Evolutionary conservation across 2,797 vertebrate genomes (phyloP).

Genomic region (Chanos chanos): DNA sequence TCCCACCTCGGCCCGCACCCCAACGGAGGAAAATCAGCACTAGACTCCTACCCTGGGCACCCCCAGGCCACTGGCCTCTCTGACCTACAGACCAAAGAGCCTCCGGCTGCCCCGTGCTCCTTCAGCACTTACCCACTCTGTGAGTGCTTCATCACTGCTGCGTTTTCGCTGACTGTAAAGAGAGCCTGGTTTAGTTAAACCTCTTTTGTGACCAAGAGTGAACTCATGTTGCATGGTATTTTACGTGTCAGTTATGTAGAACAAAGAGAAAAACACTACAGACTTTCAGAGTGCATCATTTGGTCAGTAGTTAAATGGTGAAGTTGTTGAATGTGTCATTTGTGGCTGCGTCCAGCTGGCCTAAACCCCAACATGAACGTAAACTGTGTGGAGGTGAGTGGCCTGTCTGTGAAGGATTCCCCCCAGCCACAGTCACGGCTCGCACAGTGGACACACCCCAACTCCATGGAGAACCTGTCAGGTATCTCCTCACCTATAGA

Average conservation of each 20-base stretch:
- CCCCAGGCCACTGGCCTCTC: slow-evolving; percentile 84
- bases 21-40: slow-evolving; percentile 81
- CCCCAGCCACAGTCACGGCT: slow-evolving; percentile 96
- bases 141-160: slow-evolving; percentile 56
- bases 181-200: neutral
- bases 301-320: too few species aligned
- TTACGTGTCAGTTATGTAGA: too few species aligned
- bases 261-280: too few species aligned
- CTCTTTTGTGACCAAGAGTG: neutral
- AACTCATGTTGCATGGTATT: too few species aligned
- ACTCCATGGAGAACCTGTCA: slow-evolving; percentile 89
- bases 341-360: slow-evolving; percentile 74
- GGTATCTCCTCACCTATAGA: slow-evolving; percentile 91
- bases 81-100: slow-evolving; percentile 99
- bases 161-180: too few species aligned
- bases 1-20: slow-evolving; percentile 87
- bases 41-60: slow-evolving; percentile 88
- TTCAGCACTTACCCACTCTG: slow-evolving; percentile 92
- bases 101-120: slow-evolving; percentile 88
- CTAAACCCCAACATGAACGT: slow-evolving; percentile 97
- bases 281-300: too few species aligned
- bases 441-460: slow-evolving; percentile 98
- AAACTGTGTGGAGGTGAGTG: slow-evolving; percentile 93
- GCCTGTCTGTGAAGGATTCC: slow-evolving; percentile 92
- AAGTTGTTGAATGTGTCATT: too few species aligned